Conservation (phyloP, 2,888 invertebrate genomes). For the Eugnorisma glareosa region DNA sequence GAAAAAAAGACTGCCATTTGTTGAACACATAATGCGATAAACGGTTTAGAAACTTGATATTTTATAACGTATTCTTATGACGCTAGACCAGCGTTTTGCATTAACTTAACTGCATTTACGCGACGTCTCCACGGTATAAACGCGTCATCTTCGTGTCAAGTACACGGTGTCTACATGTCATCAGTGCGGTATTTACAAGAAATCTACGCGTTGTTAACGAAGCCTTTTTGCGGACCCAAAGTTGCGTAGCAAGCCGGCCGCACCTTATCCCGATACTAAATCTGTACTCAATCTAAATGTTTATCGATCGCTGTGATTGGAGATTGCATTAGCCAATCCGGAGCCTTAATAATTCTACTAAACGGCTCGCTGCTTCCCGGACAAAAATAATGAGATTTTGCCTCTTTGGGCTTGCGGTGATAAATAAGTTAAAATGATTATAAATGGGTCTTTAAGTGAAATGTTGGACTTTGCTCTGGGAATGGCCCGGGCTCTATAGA, state of each 20-base stretch:
- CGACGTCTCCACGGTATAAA: neutral
- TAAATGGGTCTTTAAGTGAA: conserved; percentile 45
- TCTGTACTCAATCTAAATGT: conserved; percentile 43
- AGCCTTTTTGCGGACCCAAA: neutral
- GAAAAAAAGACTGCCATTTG: no score
- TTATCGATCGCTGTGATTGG: conserved; percentile 51
- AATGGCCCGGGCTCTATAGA: conserved; percentile 2
- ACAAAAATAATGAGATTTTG: conserved; percentile 52
- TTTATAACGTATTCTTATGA: no score
- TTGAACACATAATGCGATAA: neutral
- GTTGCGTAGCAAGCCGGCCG: neutral
- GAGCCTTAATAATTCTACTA: conserved; percentile 44
- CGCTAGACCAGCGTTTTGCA: neutral
- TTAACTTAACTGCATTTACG: neutral
- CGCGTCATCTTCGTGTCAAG: neutral
- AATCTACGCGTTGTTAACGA: neutral
- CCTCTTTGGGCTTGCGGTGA: conserved; percentile 35
- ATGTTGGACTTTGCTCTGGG: conserved; percentile 18
- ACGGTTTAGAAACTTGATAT: neutral
- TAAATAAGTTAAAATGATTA: conserved; percentile 58
- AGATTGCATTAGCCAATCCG: conserved; percentile 42
- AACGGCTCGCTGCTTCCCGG: conserved; percentile 18
- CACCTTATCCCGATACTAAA: conserved; percentile 33
- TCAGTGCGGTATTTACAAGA: neutral
- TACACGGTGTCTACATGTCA: neutral